Evolutionary conservation across 2,888 invertebrate genomes (phyloP).

Genomic region (Blomia tropicalis): DNA sequence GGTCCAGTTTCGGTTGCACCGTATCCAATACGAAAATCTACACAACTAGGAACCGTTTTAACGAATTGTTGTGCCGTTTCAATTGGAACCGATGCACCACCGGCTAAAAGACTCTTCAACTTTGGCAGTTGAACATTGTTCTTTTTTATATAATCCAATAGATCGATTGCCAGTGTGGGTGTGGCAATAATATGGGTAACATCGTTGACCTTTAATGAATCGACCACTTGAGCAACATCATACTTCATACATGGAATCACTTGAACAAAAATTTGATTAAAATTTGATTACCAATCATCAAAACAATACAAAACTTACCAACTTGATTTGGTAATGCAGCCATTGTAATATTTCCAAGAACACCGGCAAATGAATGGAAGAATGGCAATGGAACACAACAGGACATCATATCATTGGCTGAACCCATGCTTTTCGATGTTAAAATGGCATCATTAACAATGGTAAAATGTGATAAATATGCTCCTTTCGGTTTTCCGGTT

Average conservation of each 20-base stretch:
- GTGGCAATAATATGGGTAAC: conserved; percentile 21
- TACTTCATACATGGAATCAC: conserved; percentile 21
- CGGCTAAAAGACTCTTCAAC: conserved; percentile 17
- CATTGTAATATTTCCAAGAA: conserved; percentile 23
- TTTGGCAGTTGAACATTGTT: conserved; percentile 13
- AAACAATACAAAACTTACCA: conserved; percentile 9
- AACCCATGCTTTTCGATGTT: not conserved
- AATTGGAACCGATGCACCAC: conserved; percentile 23
- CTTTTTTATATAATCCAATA: conserved; percentile 19
- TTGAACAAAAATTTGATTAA: not conserved
- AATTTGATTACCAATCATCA: not conserved
- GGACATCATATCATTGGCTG: not conserved
- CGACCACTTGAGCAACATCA: conserved; percentile 16
- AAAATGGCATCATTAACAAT: conserved; percentile 18
- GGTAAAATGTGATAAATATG: conserved; percentile 23
- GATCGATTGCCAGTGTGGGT: conserved; percentile 25
- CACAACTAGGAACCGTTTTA: conserved; percentile 1
- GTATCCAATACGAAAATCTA: conserved; percentile 24
- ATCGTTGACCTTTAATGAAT: conserved; percentile 18
- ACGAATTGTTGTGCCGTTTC: conserved; percentile 20
- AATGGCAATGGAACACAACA: conserved; percentile 24
- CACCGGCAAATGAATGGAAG: conserved; percentile 25
- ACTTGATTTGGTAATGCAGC: conserved; percentile 6
- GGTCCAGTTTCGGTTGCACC: conserved; percentile 25
- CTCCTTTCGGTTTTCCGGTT: conserved; percentile 39